Evolutionary conservation across 1,140 invertebrate species (phyloP).

Genomic region (Anagrus nilaparvatae): DNA sequence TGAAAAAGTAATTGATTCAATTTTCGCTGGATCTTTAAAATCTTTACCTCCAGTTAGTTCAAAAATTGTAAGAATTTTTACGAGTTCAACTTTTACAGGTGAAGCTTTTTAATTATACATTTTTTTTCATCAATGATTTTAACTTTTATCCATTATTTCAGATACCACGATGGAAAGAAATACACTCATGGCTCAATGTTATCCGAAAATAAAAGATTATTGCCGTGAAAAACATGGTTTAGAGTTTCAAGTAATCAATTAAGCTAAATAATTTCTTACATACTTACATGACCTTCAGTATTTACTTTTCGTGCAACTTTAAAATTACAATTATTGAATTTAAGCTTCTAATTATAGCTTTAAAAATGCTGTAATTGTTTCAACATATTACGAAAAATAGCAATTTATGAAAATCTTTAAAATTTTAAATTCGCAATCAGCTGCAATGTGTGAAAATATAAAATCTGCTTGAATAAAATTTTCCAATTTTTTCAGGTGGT

Average conservation of each 20-base stretch:
- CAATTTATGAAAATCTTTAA: too few species aligned
- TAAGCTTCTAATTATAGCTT: too few species aligned
- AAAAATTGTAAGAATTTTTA: conserved; percentile 97
- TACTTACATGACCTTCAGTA: too few species aligned
- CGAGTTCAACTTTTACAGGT: conserved; percentile 98
- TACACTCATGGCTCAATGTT: conserved; percentile 96
- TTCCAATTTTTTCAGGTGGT: conserved; percentile 72
- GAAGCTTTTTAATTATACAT: conserved; percentile 22
- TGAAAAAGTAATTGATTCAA: conserved; percentile 78
- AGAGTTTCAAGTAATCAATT: conserved; percentile 97
- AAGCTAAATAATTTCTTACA: too few species aligned
- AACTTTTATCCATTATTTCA: conserved; percentile 31
- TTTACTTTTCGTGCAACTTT: too few species aligned
- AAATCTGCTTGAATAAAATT: too few species aligned
- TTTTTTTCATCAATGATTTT: background rate
- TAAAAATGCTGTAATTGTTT: too few species aligned
- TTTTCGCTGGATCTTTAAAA: conserved; percentile 82
- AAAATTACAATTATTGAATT: too few species aligned
- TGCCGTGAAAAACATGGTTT: conserved; percentile 93
- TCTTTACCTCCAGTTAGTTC: conserved; percentile 89
- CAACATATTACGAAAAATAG: too few species aligned
- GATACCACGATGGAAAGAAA: conserved; percentile 97
- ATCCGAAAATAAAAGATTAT: conserved; percentile 93
- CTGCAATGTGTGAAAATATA: too few species aligned
- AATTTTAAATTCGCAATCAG: too few species aligned